phyloP scores from a whole-genome alignment of 2,113 vertebrate genomes.

The Stigmatopora nigra region DNA sequence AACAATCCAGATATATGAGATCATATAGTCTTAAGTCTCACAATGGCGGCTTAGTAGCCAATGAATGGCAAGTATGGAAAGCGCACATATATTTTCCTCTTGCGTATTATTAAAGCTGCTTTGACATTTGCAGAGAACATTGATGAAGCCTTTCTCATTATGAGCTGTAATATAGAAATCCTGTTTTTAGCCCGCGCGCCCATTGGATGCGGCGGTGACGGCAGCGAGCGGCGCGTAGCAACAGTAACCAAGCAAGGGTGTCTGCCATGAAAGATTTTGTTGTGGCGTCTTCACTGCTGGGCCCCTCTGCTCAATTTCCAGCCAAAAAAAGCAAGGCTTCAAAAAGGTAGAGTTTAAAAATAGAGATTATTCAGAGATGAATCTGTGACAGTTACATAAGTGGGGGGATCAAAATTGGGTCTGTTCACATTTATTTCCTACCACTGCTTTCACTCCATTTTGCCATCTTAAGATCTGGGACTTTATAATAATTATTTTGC shows the following conservation, averaged over 20 bases:
- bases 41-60: constrained; percentile 4
- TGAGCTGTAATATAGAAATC: constrained; percentile 63
- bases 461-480: neutral
- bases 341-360: constrained; percentile 17
- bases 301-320: constrained; percentile 53
- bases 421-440: neutral
- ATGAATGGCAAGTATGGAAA: constrained; percentile 22
- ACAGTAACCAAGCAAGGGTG: constrained; percentile 71
- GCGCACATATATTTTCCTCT: constrained; percentile 6
- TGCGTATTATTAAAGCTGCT: constrained; percentile 57
- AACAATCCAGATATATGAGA: constrained; percentile 15
- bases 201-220: constrained; percentile 63
- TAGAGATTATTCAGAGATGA: constrained; percentile 6
- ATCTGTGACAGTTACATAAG: constrained; percentile 26
- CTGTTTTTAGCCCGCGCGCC: constrained; percentile 64
- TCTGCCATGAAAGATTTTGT: constrained; percentile 54
- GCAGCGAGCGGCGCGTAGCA: constrained; percentile 68
- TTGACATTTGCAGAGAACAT: constrained; percentile 63
- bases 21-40: constrained; percentile 4
- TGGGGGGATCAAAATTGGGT: neutral
- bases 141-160: constrained; percentile 63
- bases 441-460: neutral
- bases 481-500: neutral
- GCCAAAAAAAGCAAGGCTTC: constrained; percentile 21
- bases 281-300: constrained; percentile 40